Base-by-base conservation (phyloP, 2,113 vertebrate species). In the Chaetodon trifascialis region DNA sequence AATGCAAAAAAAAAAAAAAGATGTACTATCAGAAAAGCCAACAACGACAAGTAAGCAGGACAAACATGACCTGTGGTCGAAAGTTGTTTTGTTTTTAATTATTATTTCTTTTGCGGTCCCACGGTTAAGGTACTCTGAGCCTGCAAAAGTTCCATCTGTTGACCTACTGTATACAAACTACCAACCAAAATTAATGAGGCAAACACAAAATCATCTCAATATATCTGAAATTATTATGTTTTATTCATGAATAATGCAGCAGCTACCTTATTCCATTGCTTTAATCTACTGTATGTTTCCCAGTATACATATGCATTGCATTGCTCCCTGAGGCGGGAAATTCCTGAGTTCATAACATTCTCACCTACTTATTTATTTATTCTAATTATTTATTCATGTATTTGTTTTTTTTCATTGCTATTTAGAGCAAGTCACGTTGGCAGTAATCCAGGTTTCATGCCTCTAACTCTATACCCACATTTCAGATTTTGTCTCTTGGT, bases 241-340 rank as follows among this genome's bases (percentile, higher is more conserved):
- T 51, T 7, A 73, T 51, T 12, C 21, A 66, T 73, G 11, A 73
- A 51, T 73, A 66, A 59, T 79, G 51, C 30, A 58, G 9, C 51
- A 56, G 49, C 23, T 42, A 47, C 19, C 36, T 80, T 52, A 51
- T 51, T 47, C 30, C 4, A 2, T 16, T 51, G 12, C 25, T 64
- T 49, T 30, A 56, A 23, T 69, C 36, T 34, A 9, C 58, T 59
- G 11, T n/a, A 17, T 71, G 21, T 67, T 38, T 59, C 51, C 40
- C 15, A n/a, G 11, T 17, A 23, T 44, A 47, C 38, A 63, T 12
- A 64, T 46, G 58, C 38, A 55, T 44, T 38, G 47, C 9, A n/a
- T 66, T 21, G n/a, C 36, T 79, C n/a, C 66, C 34, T 49, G 21
- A 62, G 55, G 77, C 38, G 4, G 56, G 11, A 42, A 21, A 42